Base-by-base conservation (phyloP, 2,113 vertebrate species). In the Recurvirostra avosetta region DNA sequence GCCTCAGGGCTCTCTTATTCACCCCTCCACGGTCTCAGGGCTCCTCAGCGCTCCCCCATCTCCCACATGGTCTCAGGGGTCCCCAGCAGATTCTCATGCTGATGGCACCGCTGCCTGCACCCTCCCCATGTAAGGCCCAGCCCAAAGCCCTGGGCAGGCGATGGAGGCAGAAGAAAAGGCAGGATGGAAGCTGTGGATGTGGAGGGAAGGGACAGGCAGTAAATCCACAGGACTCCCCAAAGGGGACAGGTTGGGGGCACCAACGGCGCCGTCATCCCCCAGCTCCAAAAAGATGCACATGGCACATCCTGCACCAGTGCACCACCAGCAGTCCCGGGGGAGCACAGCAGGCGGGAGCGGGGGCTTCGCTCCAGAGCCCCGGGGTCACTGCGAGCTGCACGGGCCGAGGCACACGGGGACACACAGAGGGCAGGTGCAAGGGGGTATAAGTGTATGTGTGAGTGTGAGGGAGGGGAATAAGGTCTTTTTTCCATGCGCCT, bases 351-450 rank as follows among this genome's bases (percentile, higher is more conserved):
- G 9, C 1, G 5, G 14, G 50, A 89, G 20, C 17, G 32, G 62
- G 62, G 63, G 21, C n/a, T 92, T 17, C 1, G 5, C 34, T 15
- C 36, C 5, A 1, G 18, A 11, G 15, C 52, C 61, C 16, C 2
- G 2, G 8, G 9, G 16, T 84, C 25, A n/a, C 70, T 34, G 6
- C 0, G 5, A 77, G 26, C 34, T 76, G 40, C 0, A 1, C 61
- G 70, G 55, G 27, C 55, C 2, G 1, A 17, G 17, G 20, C 29
- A n/a, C n/a, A 22, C 1, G 4, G 34, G 30, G 16, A 90, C 61
- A 38, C 2, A 1, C 34, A 30, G 47, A 23, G 14, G 23, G 27
- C 11, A 0, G 0, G 12, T 53, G 30, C 25, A 67, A 66, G 50
- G 50, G 23, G 22, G 22, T 55, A 2, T 25, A 72, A 49, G 5